Base-by-base conservation (phyloP, 2,888 invertebrate species). In the Orchesella flavescens region DNA sequence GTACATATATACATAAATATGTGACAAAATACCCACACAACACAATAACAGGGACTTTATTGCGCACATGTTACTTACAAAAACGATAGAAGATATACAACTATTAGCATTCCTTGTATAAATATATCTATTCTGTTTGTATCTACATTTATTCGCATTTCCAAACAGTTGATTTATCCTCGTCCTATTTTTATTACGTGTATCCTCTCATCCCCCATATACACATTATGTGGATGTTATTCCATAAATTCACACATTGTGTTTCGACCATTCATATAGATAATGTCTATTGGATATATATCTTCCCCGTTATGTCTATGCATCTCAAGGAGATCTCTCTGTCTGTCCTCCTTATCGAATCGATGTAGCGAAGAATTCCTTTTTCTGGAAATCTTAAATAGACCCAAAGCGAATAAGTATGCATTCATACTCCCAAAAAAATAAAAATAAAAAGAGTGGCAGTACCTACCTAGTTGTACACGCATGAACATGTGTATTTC, bases 201-300 rank as follows among this genome's bases (percentile, higher is more conserved):
- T 53, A 59, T 76, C 13, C 19, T 24, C 13, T 66, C 66, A 15
- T 19, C 12, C 66, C 34, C n/a, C 44, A 7, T 66, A 15, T 44
- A 17, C 44, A 10, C 23, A 66, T 5, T 44, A 12, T 34, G 69
- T 34, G 7, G 2, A 34, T 34, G 34, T 34, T 71, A 71, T 65
- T 79, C 71, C 72, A 79, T 79, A 79, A 79, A 79, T 79, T 79
- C 65, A 44, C 79, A 79, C 72, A 63, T 79, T 79, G 59, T 79
- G 43, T 61, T 43, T 34, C 23, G 53, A 24, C 43, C 59, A 63
- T 65, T 71, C 72, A 53, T 63, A 44, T 63, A 63, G 69, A 72
- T 59, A 46, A 72, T 63, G 63, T 79, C 44, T 61, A 12, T 44
- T 76, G 21, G 21, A 59, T 17, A n/a, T 59, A 59, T 17, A n/a